Evolutionary conservation across 2,797 vertebrate genomes (phyloP), one percentile per base, ranked within the genome.

Genomic region (Helicolenus hilgendorfi): DNA sequence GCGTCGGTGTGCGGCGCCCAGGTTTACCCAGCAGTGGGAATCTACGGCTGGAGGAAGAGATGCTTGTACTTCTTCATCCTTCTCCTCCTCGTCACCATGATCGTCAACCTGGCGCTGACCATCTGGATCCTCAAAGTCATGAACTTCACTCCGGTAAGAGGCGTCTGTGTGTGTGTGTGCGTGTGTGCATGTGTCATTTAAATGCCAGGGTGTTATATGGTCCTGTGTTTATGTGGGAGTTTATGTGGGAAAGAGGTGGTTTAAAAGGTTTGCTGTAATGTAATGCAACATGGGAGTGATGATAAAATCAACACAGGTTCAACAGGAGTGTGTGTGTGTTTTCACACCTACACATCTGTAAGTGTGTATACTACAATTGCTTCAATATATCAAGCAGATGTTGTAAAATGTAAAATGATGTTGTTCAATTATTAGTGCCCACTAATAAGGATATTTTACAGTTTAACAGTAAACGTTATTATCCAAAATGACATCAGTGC

Each of bases 91-190:
- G 98, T 99, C 96, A 98, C 99, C 91, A 99, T 99, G 95, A 98
- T 99, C 94, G 98, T 99, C 97, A 99, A 99, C 97, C 98, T 99
- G 92, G 99, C 99, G 41, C 98, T 99, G 96, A 99, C 99, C 97
- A 99, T 99, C 98, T 99, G 99, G 99, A 99, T 99, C 96, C 98
- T 99, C 94, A 99, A 99, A 97, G 99, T 99, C 97, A 99, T 99
- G 99, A 99, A 99, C 98, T 99, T 99, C 97, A 99, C 99, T 89
- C 99, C 98, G 96, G 99, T 99, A 98, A 99, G 99, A 83, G 33
- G 11, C 63, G 1, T 41, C 53, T 36, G 20, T 41, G 24, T 20
- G 4, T 74, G 77, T 78, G 22, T 18, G 72, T 69, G 45, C 0
- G 45, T 49, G 45, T 49, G 63, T 13, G 35, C 11, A 13, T 36